Percentiles rank a stretch among this genome's conserved stretches.
Evolutionary conservation across 2,113 vertebrate genomes (phyloP).

Genomic region (Ancistrus triradiatus): DNA sequence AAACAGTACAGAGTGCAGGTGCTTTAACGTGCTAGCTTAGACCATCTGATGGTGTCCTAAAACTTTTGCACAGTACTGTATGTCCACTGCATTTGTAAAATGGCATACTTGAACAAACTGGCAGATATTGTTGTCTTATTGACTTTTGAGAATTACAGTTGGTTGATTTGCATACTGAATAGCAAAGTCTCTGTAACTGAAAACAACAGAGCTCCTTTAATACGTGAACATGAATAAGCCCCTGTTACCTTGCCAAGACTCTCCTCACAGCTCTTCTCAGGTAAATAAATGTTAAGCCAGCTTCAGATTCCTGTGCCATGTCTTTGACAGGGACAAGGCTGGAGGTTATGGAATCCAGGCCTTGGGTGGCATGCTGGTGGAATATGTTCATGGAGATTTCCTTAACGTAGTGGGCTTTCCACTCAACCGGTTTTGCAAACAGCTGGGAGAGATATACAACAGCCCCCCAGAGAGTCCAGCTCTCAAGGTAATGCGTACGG

Average conservation of each 20-base stretch:
- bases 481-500: slow-evolving; percentile 41
- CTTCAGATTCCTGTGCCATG: neutral
- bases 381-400: slow-evolving; percentile 84
- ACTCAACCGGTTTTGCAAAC: slow-evolving; percentile 90
- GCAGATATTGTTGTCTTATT: no score
- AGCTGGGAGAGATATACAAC: slow-evolving; percentile 72
- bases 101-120: no score
- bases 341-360: slow-evolving; percentile 97
- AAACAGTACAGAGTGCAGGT: no score
- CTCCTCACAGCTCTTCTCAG: neutral
- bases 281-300: neutral
- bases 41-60: no score
- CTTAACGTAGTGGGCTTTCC: slow-evolving; percentile 94
- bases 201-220: neutral
- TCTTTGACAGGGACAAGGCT: slow-evolving; percentile 85
- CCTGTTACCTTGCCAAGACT: neutral
- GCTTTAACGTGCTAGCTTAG: no score
- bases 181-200: neutral
- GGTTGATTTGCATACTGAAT: no score
- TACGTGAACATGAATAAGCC: neutral
- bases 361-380: slow-evolving; percentile 91
- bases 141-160: no score
- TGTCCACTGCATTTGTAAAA: no score
- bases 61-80: no score
- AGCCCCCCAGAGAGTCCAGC: slow-evolving; percentile 30